A percentile compares a stretch with the other conserved stretches of the same genome.
phyloP scores from a whole-genome alignment of 2,113 vertebrate genomes.

The Hippocampus guttulatus region DNA sequence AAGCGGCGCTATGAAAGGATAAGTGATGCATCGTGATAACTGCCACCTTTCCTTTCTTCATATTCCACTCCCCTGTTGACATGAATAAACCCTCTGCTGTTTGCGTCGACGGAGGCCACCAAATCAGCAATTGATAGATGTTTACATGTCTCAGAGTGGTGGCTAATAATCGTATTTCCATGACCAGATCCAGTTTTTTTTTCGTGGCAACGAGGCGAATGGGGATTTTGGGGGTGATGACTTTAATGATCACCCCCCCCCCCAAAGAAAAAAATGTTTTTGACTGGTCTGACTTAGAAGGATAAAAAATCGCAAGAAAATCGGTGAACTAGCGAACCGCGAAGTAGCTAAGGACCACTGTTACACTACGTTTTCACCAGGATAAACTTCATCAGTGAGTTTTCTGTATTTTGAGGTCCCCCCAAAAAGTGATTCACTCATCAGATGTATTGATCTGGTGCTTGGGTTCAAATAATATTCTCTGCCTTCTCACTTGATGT shows the following conservation, averaged over 20 bases:
- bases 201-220: slow-evolving; percentile 15
- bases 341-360: too few species aligned
- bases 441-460: too few species aligned
- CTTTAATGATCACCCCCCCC: too few species aligned
- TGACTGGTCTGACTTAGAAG: too few species aligned
- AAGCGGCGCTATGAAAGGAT: slow-evolving; percentile 3
- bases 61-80: slow-evolving; percentile 49
- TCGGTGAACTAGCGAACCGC: too few species aligned
- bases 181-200: slow-evolving; percentile 35
- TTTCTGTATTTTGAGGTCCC: too few species aligned
- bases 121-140: slow-evolving; percentile 50
- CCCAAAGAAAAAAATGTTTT: too few species aligned
- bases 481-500: background rate
- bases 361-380: too few species aligned
- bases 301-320: too few species aligned
- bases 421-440: too few species aligned
- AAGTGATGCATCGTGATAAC: slow-evolving; percentile 25
- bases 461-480: background rate
- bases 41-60: slow-evolving; percentile 29
- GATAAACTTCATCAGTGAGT: too few species aligned
- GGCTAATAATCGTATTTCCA: slow-evolving; percentile 49
- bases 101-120: slow-evolving; percentile 45
- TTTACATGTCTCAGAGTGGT: slow-evolving; percentile 42
- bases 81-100: slow-evolving; percentile 54
- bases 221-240: too few species aligned